Conservation (phyloP, 2,797 vertebrate species). For the Pangasius djambal region DNA sequence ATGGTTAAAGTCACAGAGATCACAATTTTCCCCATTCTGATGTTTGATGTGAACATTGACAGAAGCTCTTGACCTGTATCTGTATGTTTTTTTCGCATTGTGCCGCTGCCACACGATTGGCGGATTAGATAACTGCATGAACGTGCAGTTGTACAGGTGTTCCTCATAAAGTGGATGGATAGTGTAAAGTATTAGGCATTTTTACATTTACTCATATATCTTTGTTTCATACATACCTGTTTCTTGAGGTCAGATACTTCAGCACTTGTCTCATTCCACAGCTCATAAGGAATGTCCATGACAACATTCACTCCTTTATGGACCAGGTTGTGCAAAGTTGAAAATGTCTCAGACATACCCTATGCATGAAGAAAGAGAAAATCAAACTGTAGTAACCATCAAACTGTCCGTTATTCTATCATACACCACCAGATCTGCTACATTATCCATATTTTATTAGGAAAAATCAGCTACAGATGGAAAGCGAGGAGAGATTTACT, state of each 20-base stretch:
- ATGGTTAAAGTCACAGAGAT: not conserved
- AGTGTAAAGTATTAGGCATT: not conserved
- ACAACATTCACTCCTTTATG: slow-evolving; percentile 97
- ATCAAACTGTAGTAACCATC: not conserved
- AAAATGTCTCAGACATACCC: slow-evolving; percentile 98
- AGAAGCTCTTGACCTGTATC: not conserved
- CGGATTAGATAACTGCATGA: not conserved
- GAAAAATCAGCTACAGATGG: not conserved
- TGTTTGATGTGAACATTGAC: not conserved
- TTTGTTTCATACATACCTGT: slow-evolving; percentile 77
- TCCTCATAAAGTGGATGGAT: not conserved
- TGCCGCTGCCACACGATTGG: not conserved
- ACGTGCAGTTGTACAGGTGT: not conserved
- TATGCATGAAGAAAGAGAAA: slow-evolving; percentile 57
- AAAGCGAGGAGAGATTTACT: not conserved
- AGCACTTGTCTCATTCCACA: slow-evolving; percentile 97
- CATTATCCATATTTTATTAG: not conserved
- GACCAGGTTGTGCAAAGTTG: slow-evolving; percentile 92
- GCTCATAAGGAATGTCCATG: slow-evolving; percentile 97
- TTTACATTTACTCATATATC: not conserved
- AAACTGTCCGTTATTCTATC: not conserved
- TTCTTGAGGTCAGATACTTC: slow-evolving; percentile 97
- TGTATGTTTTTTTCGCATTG: not conserved
- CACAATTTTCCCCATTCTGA: not conserved
- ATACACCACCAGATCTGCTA: not conserved